These are phyloP conservation scores for Rousettus leschenaultii DNA, from an alignment of 2,113 vertebrate species.

Conservation along the genomic window DNA sequence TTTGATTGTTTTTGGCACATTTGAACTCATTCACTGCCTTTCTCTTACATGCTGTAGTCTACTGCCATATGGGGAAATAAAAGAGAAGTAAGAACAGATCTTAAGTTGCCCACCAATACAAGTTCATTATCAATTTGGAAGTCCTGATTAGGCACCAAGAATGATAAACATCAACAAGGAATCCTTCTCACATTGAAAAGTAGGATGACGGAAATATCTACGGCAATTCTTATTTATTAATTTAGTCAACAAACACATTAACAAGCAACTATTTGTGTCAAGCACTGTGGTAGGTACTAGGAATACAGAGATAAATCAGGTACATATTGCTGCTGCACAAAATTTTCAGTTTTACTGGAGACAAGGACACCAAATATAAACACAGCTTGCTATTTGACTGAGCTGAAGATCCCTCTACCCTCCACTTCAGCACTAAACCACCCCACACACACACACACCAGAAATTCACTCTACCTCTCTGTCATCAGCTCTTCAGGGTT, in stretches of 20 bases:
- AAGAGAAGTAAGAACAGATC: background rate
- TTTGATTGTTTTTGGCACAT: background rate
- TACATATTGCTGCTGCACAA: background rate
- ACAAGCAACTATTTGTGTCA: background rate
- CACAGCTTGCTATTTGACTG: background rate
- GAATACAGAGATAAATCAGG: background rate
- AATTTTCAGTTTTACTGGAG: background rate
- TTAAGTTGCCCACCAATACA: background rate
- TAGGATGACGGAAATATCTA: background rate
- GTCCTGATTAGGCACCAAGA: background rate
- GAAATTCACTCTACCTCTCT: background rate
- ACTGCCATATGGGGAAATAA: background rate
- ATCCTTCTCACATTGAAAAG: background rate
- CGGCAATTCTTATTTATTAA: background rate
- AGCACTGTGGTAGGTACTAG: background rate
- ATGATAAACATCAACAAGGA: background rate
- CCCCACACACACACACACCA: background rate
- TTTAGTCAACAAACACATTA: background rate
- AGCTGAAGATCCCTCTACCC: background rate
- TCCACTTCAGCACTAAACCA: background rate
- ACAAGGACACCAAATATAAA: background rate
- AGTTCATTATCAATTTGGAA: background rate
- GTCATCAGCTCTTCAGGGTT: background rate
- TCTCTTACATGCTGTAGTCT: background rate
- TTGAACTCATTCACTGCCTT: background rate